Conservation (phyloP, 1,140 invertebrate genomes). For the Mercenaria mercenaria region DNA sequence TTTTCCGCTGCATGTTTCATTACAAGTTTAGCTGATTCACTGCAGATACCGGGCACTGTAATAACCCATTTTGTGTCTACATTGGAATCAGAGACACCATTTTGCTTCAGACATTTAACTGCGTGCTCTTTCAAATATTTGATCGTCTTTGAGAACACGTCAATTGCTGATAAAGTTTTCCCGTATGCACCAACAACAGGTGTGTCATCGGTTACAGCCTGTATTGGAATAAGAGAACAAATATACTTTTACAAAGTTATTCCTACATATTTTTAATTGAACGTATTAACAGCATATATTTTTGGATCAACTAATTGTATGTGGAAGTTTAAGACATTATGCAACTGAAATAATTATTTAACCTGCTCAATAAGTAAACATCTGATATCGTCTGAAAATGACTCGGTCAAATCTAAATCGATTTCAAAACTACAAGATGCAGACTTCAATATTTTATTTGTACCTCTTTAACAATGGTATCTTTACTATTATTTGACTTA, state of each 20-base stretch:
- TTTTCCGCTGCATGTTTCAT: conserved; percentile 47
- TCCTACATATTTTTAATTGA: no score
- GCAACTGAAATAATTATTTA: background rate
- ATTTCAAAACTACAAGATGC: no score
- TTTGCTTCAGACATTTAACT: background rate
- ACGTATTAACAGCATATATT: no score
- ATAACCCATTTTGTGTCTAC: conserved; percentile 43
- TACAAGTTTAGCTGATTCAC: conserved; percentile 43
- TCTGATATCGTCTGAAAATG: no score
- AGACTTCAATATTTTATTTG: no score
- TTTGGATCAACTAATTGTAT: no score
- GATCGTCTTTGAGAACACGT: conserved; percentile 37
- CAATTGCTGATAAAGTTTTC: background rate
- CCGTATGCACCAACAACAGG: conserved; percentile 11
- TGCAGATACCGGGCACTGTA: conserved; percentile 55
- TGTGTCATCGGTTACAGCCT: background rate
- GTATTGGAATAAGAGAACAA: background rate
- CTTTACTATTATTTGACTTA: no score
- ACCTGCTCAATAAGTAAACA: no score
- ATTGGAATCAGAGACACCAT: background rate
- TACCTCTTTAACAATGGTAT: no score
- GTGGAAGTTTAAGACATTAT: no score
- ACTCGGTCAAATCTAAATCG: no score
- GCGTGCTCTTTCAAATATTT: conserved; percentile 33
- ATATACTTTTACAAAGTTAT: no score